Evolutionary conservation across 2,888 invertebrate species (phyloP), one percentile per base, ranked within the genome.

Genomic region (Selenia dentaria): DNA sequence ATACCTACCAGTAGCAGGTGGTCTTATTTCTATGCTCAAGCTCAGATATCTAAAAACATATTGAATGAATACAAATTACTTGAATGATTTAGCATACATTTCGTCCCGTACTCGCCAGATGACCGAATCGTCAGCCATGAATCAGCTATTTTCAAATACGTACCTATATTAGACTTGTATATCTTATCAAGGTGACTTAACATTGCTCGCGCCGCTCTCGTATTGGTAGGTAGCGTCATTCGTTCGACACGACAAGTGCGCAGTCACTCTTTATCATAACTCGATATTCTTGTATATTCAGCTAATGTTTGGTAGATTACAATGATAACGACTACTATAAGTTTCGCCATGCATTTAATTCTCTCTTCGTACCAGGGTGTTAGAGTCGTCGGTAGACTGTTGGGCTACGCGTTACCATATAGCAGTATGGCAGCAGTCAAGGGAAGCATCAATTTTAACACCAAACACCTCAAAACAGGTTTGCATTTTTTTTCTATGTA

Each of bases 401-500:
- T 84, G 28, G 70, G 76, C 41, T 71, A 75, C 64, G 69, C 74
- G 10, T 36, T 76, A 45, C 79, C 77, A 1, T 74, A 74, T 44
- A 68, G 59, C 38, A 77, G 43, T 45, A 82, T 84, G 83, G 67
- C 79, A 29, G 63, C 76, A 42, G 57, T 70, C 22, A 75, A 71
- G 53, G 62, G 64, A 38, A 77, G 48, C 47, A 64, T 80, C 16
- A 71, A 88, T 51, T 78, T 77, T 50, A 77, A 89, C 66, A 67
- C 80, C 14, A 88, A 80, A 59, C 88, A 89, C 68, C 67, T 88
- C 22, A 70, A 45, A 49, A 82, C 70, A 75, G 88, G 88, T 87
- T 49, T 64, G 82, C 71, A 37, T 13, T 26, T 22, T 29, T 25
- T 35, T 16, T n/a, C n/a, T n/a, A n/a, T n/a, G n/a, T n/a, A n/a